phyloP scores from a whole-genome alignment of 2,113 vertebrate species.

The Leiothrix lutea region DNA sequence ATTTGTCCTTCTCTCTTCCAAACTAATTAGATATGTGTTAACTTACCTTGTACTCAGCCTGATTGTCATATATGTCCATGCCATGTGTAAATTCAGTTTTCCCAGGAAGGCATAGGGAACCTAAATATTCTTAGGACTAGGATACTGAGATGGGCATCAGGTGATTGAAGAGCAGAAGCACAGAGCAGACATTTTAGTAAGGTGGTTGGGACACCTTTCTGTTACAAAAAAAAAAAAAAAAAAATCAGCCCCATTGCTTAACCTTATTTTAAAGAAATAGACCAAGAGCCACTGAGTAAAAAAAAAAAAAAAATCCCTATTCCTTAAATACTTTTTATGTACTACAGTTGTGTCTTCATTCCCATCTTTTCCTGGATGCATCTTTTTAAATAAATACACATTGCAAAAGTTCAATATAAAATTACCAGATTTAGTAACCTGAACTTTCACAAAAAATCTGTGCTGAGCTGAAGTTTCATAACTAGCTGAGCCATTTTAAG shows the following conservation, averaged over 20 bases:
- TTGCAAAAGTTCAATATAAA: background rate
- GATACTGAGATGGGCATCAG: background rate
- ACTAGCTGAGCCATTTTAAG: background rate
- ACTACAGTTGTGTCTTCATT: background rate
- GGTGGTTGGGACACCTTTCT: background rate
- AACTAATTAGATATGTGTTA: background rate
- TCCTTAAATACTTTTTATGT: background rate
- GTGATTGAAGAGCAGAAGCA: background rate
- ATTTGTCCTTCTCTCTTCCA: background rate
- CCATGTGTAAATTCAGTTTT: background rate
- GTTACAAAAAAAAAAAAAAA: background rate
- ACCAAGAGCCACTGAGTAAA: background rate
- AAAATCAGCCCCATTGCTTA: background rate
- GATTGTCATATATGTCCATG: background rate
- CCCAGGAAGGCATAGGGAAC: background rate
- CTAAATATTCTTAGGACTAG: background rate
- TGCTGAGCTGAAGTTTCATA: background rate
- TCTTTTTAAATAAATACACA: background rate
- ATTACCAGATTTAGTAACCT: background rate
- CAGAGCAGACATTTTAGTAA: background rate
- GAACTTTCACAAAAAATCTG: background rate
- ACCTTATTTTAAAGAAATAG: background rate
- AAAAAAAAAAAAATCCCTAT: background rate
- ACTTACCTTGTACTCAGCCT: background rate
- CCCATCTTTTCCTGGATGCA: background rate